phyloP scores from a whole-genome alignment of 2,888 invertebrate species.

The Callinectes sapidus region DNA sequence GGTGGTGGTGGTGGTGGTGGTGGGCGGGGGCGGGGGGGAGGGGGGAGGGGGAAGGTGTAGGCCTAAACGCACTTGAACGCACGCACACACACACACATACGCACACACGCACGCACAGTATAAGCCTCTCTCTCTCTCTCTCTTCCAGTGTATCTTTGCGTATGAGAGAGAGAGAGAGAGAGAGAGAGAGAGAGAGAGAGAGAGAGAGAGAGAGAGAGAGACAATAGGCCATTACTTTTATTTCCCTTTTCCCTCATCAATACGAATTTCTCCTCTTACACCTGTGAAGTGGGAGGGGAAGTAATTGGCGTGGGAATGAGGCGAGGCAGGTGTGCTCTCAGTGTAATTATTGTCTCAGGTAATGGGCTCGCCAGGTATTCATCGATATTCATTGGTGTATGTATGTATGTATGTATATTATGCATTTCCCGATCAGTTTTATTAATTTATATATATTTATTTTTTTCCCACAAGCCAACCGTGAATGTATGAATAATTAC shows the following conservation, averaged over 20 bases:
- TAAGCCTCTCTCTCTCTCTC: background rate
- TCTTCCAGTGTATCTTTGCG: no score
- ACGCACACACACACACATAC: no score
- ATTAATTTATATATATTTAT: background rate
- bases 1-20: no score
- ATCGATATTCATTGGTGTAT: background rate
- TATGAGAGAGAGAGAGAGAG: background rate
- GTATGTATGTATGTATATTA: background rate
- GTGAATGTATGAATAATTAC: background rate
- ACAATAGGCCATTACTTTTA: background rate
- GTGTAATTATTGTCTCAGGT: background rate
- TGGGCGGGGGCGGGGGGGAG: no score
- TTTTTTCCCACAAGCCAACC: background rate
- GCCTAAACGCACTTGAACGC: no score
- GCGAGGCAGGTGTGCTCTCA: background rate
- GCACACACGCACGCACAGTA: no score
- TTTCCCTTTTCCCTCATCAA: background rate
- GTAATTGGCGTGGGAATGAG: background rate
- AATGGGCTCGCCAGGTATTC: background rate
- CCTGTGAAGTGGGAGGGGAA: background rate
- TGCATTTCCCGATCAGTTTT: background rate
- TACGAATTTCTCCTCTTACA: background rate
- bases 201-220: background rate
- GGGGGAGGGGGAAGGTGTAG: no score
- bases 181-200: conserved; percentile 1